Conservation (phyloP, 2,888 invertebrate species). For the Pristionchus mayeri region DNA sequence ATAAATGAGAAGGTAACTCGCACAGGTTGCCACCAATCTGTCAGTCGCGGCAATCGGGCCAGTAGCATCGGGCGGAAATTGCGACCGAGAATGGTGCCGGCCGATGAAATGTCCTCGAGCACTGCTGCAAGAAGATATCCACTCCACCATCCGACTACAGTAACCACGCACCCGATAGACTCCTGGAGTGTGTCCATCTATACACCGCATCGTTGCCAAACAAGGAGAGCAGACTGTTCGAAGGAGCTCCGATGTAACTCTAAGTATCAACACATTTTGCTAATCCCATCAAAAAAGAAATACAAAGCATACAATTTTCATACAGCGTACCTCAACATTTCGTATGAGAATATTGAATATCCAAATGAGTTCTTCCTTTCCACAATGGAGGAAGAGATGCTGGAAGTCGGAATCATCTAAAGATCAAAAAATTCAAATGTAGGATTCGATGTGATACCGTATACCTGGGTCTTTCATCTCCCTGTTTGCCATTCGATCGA, state of each 20-base stretch:
- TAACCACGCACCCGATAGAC: conserved; percentile 10
- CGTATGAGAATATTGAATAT: conserved; percentile 60
- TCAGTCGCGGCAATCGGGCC: conserved; percentile 49
- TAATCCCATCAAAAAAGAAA: too few species aligned
- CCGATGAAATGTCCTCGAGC: conserved; percentile 39
- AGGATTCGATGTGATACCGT: background rate
- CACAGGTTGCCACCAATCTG: conserved; percentile 52
- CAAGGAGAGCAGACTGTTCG: conserved; percentile 28
- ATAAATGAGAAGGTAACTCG: background rate
- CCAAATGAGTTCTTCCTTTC: conserved; percentile 61
- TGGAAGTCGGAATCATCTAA: conserved; percentile 48
- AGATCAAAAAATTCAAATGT: background rate
- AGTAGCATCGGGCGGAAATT: conserved; percentile 56
- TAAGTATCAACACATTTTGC: background rate
- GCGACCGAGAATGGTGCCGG: conserved; percentile 49
- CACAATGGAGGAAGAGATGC: conserved; percentile 50
- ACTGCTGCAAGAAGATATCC: background rate
- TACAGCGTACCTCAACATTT: conserved; percentile 57
- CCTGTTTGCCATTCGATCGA: conserved; percentile 51
- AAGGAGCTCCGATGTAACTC: conserved; percentile 46
- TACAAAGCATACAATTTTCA: background rate
- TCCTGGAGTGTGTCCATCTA: conserved; percentile 45
- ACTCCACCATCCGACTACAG: background rate
- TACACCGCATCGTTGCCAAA: conserved; percentile 37
- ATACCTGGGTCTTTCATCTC: conserved; percentile 44